phyloP scores from a whole-genome alignment of 1,140 invertebrate species.

The Contarinia nasturtii region DNA sequence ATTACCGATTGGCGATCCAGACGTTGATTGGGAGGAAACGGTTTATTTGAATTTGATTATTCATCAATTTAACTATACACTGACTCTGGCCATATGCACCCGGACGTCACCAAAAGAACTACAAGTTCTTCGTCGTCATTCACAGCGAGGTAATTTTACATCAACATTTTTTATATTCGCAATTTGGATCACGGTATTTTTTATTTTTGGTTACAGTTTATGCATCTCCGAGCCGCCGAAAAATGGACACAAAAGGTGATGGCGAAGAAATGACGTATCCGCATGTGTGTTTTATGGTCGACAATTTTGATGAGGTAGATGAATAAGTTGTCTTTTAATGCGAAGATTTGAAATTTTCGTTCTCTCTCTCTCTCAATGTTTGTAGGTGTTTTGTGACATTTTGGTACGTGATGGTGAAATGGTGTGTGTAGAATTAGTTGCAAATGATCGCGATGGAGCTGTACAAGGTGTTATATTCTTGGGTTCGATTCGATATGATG shows the following conservation, averaged over 20 bases:
- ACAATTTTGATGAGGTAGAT: constrained; percentile 93
- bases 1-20: constrained; percentile 81
- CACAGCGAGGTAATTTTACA: no score
- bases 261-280: constrained; percentile 97
- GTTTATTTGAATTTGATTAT: constrained; percentile 97
- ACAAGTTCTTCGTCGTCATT: constrained; percentile 81
- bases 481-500: constrained; percentile 92
- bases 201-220: no score
- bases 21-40: constrained; percentile 98
- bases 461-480: constrained; percentile 88
- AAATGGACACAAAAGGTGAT: constrained; percentile 97
- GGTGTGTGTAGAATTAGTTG: constrained; percentile 94
- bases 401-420: constrained; percentile 93
- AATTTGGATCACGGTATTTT: no score
- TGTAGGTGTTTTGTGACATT: constrained; percentile 86
- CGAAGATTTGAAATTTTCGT: no score
- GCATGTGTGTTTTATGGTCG: constrained; percentile 96
- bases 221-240: constrained; percentile 82
- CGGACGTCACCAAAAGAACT: constrained; percentile 92
- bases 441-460: constrained; percentile 61
- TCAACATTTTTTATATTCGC: no score
- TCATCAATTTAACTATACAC: constrained; percentile 94
- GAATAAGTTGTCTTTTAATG: neutral
- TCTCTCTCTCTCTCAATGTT: no score
- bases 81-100: constrained; percentile 93